Evolutionary conservation across 2,113 vertebrate genomes (phyloP).

Genomic region (Stigmatopora nigra): DNA sequence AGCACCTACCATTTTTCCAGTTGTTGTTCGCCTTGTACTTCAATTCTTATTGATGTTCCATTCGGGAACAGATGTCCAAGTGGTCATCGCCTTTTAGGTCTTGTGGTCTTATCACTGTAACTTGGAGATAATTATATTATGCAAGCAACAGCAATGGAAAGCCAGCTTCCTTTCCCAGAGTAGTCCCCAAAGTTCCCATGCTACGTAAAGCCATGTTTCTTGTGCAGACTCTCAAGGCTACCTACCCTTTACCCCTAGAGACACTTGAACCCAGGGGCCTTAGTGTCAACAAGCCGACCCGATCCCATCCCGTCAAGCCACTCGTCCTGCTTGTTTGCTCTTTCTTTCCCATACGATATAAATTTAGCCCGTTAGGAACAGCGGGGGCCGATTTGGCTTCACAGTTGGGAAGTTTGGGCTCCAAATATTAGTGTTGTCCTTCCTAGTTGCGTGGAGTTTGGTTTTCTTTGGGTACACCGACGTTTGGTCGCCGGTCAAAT

Average conservation of each 20-base stretch:
- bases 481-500: not conserved
- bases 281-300: constrained; percentile 15
- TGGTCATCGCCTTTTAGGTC: constrained; percentile 23
- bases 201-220: constrained; percentile 23
- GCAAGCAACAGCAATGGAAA: constrained; percentile 53
- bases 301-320: not conserved
- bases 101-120: constrained; percentile 34
- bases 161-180: constrained; percentile 71
- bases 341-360: not conserved
- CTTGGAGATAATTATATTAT: constrained; percentile 55
- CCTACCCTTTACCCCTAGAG: constrained; percentile 15
- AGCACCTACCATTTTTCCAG: not conserved
- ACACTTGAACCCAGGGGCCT: constrained; percentile 23
- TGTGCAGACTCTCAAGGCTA: not conserved
- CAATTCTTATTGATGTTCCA: constrained; percentile 9
- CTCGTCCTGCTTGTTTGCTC: not conserved
- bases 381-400: not conserved
- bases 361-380: not conserved
- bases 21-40: not conserved
- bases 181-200: constrained; percentile 39
- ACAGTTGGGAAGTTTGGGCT: not conserved
- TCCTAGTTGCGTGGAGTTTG: no score
- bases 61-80: constrained; percentile 14
- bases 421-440: not conserved
- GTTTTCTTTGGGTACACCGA: not conserved